Conservation (phyloP, 1,140 invertebrate genomes). For the Diachasma alloeum region DNA sequence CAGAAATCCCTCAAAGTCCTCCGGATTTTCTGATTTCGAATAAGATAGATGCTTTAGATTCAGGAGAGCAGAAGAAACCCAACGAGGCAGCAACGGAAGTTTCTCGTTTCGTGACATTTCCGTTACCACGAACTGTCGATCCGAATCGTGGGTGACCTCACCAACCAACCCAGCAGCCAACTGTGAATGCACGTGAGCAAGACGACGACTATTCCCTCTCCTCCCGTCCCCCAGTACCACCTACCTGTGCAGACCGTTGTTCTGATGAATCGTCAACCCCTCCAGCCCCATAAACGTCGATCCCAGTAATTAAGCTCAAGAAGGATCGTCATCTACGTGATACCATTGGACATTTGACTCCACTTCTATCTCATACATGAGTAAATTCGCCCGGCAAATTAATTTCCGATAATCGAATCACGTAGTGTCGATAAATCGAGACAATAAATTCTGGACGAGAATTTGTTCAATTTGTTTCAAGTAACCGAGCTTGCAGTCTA, state of each 20-base stretch:
- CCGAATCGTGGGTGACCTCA: slow-evolving; percentile 11
- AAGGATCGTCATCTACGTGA: background rate
- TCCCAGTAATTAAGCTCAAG: background rate
- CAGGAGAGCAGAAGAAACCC: slow-evolving; percentile 4
- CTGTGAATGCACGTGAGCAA: slow-evolving; percentile 18
- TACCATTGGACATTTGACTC: background rate
- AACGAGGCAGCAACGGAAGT: slow-evolving; percentile 13
- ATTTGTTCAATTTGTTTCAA: background rate
- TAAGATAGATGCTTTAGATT: slow-evolving; percentile 8
- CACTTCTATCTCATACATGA: background rate
- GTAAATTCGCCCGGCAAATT: background rate
- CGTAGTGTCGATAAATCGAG: background rate
- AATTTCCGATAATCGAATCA: slow-evolving; percentile 2
- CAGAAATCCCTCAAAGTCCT: background rate
- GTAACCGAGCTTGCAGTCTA: background rate
- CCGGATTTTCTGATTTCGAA: background rate
- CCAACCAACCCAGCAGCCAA: background rate
- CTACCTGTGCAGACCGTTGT: background rate
- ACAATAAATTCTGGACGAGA: background rate
- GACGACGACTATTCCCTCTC: background rate
- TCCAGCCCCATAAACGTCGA: background rate
- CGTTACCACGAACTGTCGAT: slow-evolving; percentile 26
- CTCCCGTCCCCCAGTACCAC: background rate
- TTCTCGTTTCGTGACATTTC: slow-evolving; percentile 17
- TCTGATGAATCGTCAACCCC: background rate